Evolutionary conservation across 2,113 vertebrate species (phyloP), one percentile per base, ranked within the genome.

Genomic region (Rhombomys opimus): DNA sequence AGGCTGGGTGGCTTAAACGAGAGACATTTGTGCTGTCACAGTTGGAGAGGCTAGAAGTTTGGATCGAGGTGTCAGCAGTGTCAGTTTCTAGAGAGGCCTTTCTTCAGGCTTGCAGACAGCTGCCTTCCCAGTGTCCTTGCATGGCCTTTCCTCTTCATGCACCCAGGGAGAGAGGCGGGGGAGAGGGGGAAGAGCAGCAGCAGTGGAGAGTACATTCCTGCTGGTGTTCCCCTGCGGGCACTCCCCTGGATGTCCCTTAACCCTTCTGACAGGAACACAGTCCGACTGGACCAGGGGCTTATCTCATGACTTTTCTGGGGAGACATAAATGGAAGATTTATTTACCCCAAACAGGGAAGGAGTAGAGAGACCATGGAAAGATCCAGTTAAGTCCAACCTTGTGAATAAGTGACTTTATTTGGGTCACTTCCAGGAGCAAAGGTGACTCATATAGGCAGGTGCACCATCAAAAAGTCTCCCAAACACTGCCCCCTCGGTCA

Each of bases 191-290:
- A 35, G 27, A 27, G 14, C 1, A 46, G 38, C 8, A 41, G 15
- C 84, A 50, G 30, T 0, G 25, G 46, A 52, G 27, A 91, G 30
- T 3, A 15, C 2, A 3, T 25, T 6, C 7, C n/a, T 7, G 35
- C 15, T 6, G 50, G 7, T 30, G 13, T 9, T n/a, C 15, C 1
- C 70, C 11, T 32, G 38, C 2, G 1, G 25, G 13, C 12, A 7
- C 15, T 4, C 30, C 35, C n/a, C 59, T 2, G 18, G 7, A 75
- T 15, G 22, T 82, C 59, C 15, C 15, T 32, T 50, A 61, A n/a
- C 23, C 63, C 80, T 73, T 35, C 70, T 68, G 65, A 41, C 50
- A 76, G 81, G 20, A 17, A 92, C 3, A 15, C 59, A 73, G 54
- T 54, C 22, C 54, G 72, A 2, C 10, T 7, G 11, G 52, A 70